Evolutionary conservation across 2,888 invertebrate species (phyloP).

Genomic region (Macaria liturata): DNA sequence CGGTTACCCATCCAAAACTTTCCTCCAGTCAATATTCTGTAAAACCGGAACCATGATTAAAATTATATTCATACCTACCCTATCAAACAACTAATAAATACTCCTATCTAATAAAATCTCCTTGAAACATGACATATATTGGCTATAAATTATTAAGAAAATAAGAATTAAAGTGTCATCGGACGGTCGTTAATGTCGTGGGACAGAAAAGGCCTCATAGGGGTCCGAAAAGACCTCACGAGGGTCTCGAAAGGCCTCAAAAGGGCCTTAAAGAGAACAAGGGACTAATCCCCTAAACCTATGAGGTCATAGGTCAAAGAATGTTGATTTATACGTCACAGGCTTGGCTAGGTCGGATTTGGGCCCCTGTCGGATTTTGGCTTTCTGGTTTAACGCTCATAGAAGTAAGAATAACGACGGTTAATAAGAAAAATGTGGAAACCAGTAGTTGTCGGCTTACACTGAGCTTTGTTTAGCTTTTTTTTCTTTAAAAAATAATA

Average conservation of each 20-base stretch:
- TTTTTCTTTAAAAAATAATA: too few species aligned
- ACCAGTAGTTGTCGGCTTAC: too few species aligned
- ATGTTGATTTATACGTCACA: conserved; percentile 62
- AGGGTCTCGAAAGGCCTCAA: background rate
- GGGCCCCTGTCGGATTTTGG: conserved; percentile 8
- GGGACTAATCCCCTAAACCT: conserved; percentile 49
- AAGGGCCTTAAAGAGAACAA: conserved; percentile 3
- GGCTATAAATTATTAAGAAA: conserved; percentile 40
- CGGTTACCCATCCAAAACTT: too few species aligned
- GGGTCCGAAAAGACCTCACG: background rate
- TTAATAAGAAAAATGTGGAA: too few species aligned
- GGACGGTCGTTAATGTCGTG: conserved; percentile 57
- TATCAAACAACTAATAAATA: too few species aligned
- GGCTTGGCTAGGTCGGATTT: background rate
- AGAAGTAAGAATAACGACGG: too few species aligned
- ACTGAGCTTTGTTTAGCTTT: too few species aligned
- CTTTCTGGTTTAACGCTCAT: conserved; percentile 24
- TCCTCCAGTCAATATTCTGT: too few species aligned
- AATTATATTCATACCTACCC: too few species aligned
- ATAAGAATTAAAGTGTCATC: conserved; percentile 54
- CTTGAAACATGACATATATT: conserved; percentile 34
- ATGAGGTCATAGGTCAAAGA: conserved; percentile 64
- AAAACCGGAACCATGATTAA: too few species aligned
- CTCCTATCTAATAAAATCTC: background rate
- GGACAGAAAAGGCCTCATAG: conserved; percentile 24